Evolutionary conservation across 2,888 invertebrate genomes (phyloP).

Genomic region (Plusia festucae): DNA sequence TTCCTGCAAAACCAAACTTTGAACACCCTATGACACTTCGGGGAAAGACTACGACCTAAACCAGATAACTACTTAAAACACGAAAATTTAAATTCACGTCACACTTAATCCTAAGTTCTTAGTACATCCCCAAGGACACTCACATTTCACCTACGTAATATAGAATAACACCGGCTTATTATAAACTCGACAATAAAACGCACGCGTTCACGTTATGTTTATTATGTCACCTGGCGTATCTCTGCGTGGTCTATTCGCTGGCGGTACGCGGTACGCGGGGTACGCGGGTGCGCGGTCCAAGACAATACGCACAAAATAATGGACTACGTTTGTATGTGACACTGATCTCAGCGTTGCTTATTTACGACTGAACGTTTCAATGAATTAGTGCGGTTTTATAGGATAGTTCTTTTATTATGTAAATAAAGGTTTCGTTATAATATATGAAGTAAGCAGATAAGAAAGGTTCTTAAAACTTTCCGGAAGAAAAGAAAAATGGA

Average conservation of each 20-base stretch:
- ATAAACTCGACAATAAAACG: slow-evolving; percentile 67
- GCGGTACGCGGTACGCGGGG: slow-evolving; percentile 38
- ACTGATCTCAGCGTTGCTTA: slow-evolving; percentile 44
- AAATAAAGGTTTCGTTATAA: slow-evolving; percentile 8
- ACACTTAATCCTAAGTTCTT: background rate
- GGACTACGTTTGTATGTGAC: slow-evolving; percentile 53
- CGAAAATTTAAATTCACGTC: background rate
- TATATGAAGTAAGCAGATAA: background rate
- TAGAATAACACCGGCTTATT: slow-evolving; percentile 50
- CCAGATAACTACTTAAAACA: background rate
- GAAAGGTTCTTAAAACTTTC: background rate
- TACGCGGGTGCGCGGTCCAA: slow-evolving; percentile 10
- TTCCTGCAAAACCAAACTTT: background rate
- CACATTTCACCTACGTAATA: slow-evolving; percentile 14
- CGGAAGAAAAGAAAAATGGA: background rate
- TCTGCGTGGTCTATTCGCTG: slow-evolving; percentile 36
- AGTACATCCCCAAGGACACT: slow-evolving; percentile 12
- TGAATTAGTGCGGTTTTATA: slow-evolving; percentile 41
- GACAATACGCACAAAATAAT: slow-evolving; percentile 57
- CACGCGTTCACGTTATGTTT: slow-evolving; percentile 59
- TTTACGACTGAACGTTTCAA: slow-evolving; percentile 38
- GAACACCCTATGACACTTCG: background rate
- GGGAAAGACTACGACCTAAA: background rate
- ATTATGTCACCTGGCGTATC: slow-evolving; percentile 55
- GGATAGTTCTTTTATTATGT: slow-evolving; percentile 34